These are phyloP conservation scores for Parnassius smintheus DNA, from an alignment of 2,888 invertebrate species.

Conservation along the genomic window DNA sequence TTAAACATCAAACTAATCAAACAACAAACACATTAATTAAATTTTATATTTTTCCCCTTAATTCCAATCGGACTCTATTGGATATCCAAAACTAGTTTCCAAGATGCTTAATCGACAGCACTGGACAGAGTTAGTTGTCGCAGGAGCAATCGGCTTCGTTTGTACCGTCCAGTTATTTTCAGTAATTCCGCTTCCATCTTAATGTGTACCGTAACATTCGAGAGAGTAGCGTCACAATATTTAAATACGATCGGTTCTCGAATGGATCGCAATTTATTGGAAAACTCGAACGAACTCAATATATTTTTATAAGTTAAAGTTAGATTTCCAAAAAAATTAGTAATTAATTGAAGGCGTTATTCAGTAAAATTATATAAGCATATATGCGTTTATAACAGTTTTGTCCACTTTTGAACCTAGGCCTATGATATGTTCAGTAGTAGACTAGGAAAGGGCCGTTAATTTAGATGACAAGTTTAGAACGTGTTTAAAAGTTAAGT, in stretches of 20 bases:
- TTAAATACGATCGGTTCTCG: constrained; percentile 5
- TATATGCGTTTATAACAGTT: too few species aligned
- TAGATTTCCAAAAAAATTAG: background rate
- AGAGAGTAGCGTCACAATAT: constrained; percentile 28
- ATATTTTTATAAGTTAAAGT: background rate
- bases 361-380: too few species aligned
- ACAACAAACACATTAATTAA: too few species aligned
- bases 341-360: background rate
- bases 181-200: constrained; percentile 46
- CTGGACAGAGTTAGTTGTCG: constrained; percentile 18
- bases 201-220: constrained; percentile 38
- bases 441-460: too few species aligned
- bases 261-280: background rate
- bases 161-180: constrained; percentile 47
- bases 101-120: background rate
- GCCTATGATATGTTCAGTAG: too few species aligned
- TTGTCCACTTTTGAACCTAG: too few species aligned
- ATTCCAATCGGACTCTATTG: too few species aligned
- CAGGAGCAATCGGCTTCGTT: constrained; percentile 34
- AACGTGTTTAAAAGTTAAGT: too few species aligned
- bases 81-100: too few species aligned
- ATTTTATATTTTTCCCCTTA: too few species aligned
- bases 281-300: constrained; percentile 10
- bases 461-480: too few species aligned
- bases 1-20: too few species aligned